Base-by-base conservation (phyloP, 2,113 vertebrate species). In the Protobothrops flavoviridis region DNA sequence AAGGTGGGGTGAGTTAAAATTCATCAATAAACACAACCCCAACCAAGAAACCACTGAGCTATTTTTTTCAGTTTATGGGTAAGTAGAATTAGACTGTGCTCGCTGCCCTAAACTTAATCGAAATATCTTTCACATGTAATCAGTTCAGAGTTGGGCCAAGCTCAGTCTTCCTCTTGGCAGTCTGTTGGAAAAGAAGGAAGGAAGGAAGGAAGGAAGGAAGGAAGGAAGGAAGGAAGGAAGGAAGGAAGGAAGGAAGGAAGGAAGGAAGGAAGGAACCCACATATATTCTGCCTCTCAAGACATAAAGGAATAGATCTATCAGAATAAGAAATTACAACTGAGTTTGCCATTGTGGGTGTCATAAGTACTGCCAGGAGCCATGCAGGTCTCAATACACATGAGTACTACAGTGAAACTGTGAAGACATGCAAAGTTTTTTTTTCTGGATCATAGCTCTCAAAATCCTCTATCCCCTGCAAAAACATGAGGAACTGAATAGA, bases 1-100 rank as follows among this genome's bases (percentile, higher is more conserved):
- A 95, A 87, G 89, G 7, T 93, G n/a, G 94, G 95, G 85, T 92
- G 86, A 90, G 50, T 94, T 90, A 81, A 43, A 64, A 94, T 91
- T 91, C 61, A 94, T 33, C 20, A 56, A 8, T 61, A 95, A 57
- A 74, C 88, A 61, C 50, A 94, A 85, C 56, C 88, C 29, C 90
- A 92, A 48, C 29, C 53, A 95, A 91, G 57, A 93, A 92, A 94
- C 94, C 94, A 45, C 87, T 85, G 90, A 94, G 13, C 1, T 87
- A 89, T 90, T 59, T 92, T 92, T 90, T 91, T 93, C 50, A 90
- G 85, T 8, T 64, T 89, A 55, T 91, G 53, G 91, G 57, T 57
- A 92, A 48, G 48, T 74, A 26, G 53, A 23, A 43, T 39, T 26
- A 13, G 43, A 3, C 20, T 29, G 17, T 33, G 11, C n/a, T 95